Conservation (phyloP, 2,113 vertebrate species). For the Oryzias melastigma region DNA sequence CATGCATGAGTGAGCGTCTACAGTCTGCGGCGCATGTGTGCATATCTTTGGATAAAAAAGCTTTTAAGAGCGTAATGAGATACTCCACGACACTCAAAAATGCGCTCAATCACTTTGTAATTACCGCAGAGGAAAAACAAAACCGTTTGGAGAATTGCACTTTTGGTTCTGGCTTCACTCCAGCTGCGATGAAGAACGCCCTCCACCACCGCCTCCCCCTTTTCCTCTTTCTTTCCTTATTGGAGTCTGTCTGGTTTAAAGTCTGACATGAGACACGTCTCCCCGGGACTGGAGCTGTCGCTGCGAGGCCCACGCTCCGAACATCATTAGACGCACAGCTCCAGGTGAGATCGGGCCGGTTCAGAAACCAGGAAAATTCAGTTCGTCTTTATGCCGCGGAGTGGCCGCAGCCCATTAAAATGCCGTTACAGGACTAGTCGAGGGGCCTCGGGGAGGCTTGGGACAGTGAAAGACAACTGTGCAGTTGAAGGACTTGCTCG, state of each 20-base stretch:
- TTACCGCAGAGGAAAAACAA: slow-evolving; percentile 56
- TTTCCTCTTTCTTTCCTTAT: slow-evolving; percentile 21
- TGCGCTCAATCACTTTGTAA: slow-evolving; percentile 63
- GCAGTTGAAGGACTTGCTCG: slow-evolving; percentile 69
- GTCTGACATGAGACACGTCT: slow-evolving; percentile 67
- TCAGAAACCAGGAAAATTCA: slow-evolving; percentile 28
- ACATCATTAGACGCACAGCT: slow-evolving; percentile 64
- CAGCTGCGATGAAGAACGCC: slow-evolving; percentile 47
- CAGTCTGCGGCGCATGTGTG: slow-evolving; percentile 30
- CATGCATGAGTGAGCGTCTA: slow-evolving; percentile 24
- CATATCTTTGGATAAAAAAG: slow-evolving; percentile 49
- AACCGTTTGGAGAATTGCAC: slow-evolving; percentile 50
- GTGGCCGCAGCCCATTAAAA: slow-evolving; percentile 55
- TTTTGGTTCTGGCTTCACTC: slow-evolving; percentile 55
- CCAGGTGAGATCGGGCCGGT: slow-evolving; percentile 47
- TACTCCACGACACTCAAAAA: slow-evolving; percentile 60
- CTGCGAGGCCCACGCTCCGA: slow-evolving; percentile 56
- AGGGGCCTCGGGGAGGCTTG: slow-evolving; percentile 50
- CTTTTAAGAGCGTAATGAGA: slow-evolving; percentile 69
- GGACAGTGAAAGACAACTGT: slow-evolving; percentile 66
- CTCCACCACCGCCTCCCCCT: slow-evolving; percentile 3
- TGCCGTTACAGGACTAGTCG: slow-evolving; percentile 60
- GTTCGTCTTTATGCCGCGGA: slow-evolving; percentile 41
- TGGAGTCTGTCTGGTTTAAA: slow-evolving; percentile 66
- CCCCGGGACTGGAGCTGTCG: slow-evolving; percentile 55